Base-by-base conservation (phyloP, 2,113 vertebrate species). In the Rhipidura dahli region DNA sequence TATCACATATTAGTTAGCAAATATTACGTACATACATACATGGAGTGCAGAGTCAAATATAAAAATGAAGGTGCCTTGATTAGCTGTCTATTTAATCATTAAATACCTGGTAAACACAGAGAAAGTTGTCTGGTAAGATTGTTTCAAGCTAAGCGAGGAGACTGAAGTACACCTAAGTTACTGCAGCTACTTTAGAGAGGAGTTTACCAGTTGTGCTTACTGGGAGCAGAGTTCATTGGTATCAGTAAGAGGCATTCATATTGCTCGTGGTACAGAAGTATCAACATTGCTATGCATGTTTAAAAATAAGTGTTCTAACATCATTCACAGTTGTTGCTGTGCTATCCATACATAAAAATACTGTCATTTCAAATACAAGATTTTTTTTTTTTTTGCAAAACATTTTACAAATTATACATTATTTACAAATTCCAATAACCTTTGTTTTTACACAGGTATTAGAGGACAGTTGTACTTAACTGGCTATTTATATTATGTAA, bases 341-440 rank as follows among this genome's bases (percentile, higher is more conserved):
- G 90, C 88, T 95, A 79, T 47, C 53, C 76, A 84, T 85, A 96
- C 85, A 95, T 91, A 96, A 94, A 98, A 96, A 98, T 93, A 96
- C 44, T 94, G 93, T 87, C 47, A 90, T 97, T 96, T 97, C 93
- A 97, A 96, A 97, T 93, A 97, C 56, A 97, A 92, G 85, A 30
- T 37, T 64, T 87, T 60, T 94, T 81, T 37, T 39, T 45, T 75
- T 45, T 60, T 61, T 47, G 31, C 61, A 94, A 93, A 97, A 93
- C 85, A 95, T 71, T 97, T 97, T 96, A 97, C 94, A 98, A 95
- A 96, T 57, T 83, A 70, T 97, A 98, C 96, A 98, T 71, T 96
- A 97, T 97, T 94, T 97, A 98, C 96, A 98, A 95, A 87, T 44
- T 84, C 37, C 39, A 77, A 84, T 91, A 82, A 75, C 49, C 23